A percentile compares a stretch with the other conserved stretches of the same genome.
phyloP scores from a whole-genome alignment of 2,888 invertebrate species.

The Candidula unifasciata region DNA sequence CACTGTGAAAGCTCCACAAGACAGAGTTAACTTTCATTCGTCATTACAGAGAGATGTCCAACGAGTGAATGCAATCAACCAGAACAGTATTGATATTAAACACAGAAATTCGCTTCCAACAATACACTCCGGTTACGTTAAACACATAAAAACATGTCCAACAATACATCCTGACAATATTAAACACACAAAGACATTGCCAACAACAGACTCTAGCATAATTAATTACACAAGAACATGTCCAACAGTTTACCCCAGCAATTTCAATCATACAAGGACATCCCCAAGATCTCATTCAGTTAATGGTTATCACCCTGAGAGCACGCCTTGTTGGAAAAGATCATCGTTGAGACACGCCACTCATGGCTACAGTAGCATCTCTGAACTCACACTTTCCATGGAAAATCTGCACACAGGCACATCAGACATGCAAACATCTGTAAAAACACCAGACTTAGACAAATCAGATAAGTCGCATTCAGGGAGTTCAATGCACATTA shows the following conservation, averaged over 20 bases:
- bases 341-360: constrained; percentile 23
- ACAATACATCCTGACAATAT: too few relatives aligned
- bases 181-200: too few relatives aligned
- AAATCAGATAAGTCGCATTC: not conserved
- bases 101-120: not conserved
- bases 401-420: not conserved
- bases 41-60: not conserved
- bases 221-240: too few relatives aligned
- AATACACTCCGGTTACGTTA: too few relatives aligned
- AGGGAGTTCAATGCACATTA: not conserved
- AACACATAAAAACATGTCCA: too few relatives aligned
- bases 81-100: not conserved
- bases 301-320: not conserved
- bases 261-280: too few relatives aligned
- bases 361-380: constrained; percentile 29
- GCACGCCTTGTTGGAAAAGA: not conserved
- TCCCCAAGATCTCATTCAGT: too few relatives aligned
- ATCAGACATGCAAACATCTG: not conserved
- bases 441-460: not conserved
- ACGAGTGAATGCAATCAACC: not conserved
- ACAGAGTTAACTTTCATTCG: not conserved
- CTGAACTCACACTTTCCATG: constrained; percentile 28
- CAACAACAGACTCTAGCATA: too few relatives aligned
- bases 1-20: not conserved
- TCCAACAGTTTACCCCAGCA: too few relatives aligned